Conservation (phyloP, 2,113 vertebrate genomes). For the Trematocara unimaculatum region DNA sequence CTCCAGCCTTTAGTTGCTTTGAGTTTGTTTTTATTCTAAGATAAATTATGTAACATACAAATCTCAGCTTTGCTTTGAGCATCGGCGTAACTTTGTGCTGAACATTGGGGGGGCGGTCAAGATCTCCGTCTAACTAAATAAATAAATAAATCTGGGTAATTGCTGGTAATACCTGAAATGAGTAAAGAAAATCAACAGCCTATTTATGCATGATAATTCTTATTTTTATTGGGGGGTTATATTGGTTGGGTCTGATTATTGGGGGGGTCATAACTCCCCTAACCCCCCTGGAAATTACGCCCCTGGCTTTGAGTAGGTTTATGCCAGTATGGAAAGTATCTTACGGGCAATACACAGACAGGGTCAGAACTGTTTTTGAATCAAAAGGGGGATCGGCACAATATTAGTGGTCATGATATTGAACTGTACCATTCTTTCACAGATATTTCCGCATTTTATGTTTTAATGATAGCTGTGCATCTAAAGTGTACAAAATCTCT, state of each 20-base stretch:
- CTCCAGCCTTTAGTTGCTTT: not conserved
- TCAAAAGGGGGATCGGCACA: not conserved
- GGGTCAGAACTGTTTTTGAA: not conserved
- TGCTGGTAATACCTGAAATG: not conserved
- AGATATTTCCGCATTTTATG: not conserved
- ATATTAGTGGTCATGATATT: not conserved
- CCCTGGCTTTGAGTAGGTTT: not conserved
- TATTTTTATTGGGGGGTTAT: not conserved
- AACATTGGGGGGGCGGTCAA: rapidly evolving
- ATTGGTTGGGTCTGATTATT: not conserved
- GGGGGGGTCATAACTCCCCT: not conserved
- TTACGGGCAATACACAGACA: not conserved
- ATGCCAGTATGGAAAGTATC: not conserved
- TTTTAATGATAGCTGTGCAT: not conserved
- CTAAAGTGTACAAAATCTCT: not conserved
- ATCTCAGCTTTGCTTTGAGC: not conserved
- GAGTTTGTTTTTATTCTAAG: not conserved
- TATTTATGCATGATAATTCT: not conserved
- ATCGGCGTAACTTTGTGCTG: not conserved
- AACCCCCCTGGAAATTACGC: not conserved
- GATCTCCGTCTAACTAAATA: not conserved
- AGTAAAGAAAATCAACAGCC: not conserved
- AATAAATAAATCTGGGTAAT: not conserved
- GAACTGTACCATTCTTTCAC: not conserved
- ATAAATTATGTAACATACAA: not conserved